Percentiles rank a stretch among this genome's conserved stretches.
These are phyloP conservation scores for Drepanosiphum platanoidis DNA, from an alignment of 2,888 invertebrate genomes.

Conservation along the genomic window DNA sequence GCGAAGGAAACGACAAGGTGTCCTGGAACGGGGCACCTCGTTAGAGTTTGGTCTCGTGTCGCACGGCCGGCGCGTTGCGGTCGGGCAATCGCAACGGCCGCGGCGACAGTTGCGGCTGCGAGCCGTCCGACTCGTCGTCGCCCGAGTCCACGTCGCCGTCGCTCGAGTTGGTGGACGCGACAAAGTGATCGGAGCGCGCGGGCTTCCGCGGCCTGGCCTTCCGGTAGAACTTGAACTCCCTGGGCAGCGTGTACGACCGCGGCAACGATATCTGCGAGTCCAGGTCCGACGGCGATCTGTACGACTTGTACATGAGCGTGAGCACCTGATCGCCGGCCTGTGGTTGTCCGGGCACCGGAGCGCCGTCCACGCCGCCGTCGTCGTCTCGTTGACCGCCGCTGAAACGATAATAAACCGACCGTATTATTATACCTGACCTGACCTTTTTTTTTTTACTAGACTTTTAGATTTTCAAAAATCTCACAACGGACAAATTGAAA, in stretches of 20 bases:
- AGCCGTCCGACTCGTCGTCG: conserved; percentile 74
- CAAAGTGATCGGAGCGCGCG: conserved; percentile 75
- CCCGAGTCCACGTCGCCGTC: conserved; percentile 88
- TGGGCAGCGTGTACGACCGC: conserved; percentile 84
- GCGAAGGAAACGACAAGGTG: no score
- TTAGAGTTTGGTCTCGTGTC: conserved; percentile 73
- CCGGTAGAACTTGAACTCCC: conserved; percentile 85
- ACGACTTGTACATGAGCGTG: conserved; percentile 68
- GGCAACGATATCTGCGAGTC: conserved; percentile 81
- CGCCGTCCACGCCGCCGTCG: no score
- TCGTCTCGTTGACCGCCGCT: no score
- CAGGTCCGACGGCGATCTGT: conserved; percentile 76
- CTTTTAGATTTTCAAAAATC: no score
- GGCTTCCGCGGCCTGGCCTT: conserved; percentile 71
- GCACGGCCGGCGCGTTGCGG: conserved; percentile 64
- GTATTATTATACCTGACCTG: no score
- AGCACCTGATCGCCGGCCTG: conserved; percentile 59
- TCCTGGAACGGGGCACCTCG: no score
- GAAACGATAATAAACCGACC: no score
- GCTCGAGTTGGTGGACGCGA: conserved; percentile 86
- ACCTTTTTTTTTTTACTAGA: no score
- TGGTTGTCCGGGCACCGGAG: no score
- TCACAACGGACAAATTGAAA: no score
- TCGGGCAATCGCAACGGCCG: conserved; percentile 68
- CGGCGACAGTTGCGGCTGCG: conserved; percentile 67